phyloP scores from a whole-genome alignment of 2,888 invertebrate species.

The Magallana nippona region DNA sequence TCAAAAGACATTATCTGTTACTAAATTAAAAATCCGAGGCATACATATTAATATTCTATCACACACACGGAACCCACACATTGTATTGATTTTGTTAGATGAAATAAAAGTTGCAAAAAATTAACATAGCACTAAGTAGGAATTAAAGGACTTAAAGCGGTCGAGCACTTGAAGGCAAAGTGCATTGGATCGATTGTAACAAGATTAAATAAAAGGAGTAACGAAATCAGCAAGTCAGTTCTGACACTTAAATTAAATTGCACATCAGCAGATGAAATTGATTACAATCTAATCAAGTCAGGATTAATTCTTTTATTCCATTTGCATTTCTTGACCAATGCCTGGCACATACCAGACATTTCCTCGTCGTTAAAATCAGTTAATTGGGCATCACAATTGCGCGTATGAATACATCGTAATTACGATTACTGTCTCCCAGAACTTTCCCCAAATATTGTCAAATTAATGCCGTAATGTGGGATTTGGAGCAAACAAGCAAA shows the following conservation, averaged over 20 bases:
- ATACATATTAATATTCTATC: too few species aligned
- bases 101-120: background rate
- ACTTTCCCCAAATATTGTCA: background rate
- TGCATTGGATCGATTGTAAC: background rate
- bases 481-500: background rate
- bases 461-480: background rate
- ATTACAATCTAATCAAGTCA: background rate
- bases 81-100: background rate
- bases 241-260: conserved; percentile 20
- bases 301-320: background rate
- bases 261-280: background rate
- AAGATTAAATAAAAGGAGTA: conserved; percentile 8
- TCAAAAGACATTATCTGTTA: too few species aligned
- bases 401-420: background rate
- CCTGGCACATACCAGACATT: too few species aligned
- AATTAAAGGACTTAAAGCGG: background rate
- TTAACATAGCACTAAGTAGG: background rate
- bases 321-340: background rate
- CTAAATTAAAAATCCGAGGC: too few species aligned
- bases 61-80: too few species aligned
- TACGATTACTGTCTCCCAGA: background rate
- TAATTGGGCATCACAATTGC: too few species aligned
- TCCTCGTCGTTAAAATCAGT: too few species aligned
- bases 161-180: conserved; percentile 1
- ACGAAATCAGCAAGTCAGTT: background rate